These are phyloP conservation scores for Cliona cf. orientalis DNA, from an alignment of 37 sponge, comb jelly and placozoan genomes.

Conservation along the genomic window DNA sequence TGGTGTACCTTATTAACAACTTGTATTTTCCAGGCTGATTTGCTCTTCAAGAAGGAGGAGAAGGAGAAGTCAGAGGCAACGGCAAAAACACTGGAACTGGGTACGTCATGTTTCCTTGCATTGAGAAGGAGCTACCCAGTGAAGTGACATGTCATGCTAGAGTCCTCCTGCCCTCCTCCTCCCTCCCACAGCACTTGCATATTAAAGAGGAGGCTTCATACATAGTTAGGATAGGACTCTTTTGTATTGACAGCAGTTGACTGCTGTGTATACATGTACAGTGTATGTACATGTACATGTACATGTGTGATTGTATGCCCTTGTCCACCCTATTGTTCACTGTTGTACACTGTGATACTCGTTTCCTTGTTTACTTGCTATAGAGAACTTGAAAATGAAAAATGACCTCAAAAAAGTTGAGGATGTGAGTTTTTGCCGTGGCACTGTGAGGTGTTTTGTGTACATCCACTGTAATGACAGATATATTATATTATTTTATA, in stretches of 20 bases:
- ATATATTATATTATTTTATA: background rate
- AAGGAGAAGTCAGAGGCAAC: conserved; percentile 87
- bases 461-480: background rate
- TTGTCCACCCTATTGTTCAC: background rate
- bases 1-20: too few species aligned
- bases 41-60: conserved; percentile 86
- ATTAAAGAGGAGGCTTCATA: too few species aligned
- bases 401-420: conserved; percentile 75
- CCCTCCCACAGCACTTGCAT: too few species aligned
- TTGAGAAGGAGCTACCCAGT: too few species aligned
- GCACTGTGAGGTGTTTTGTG: background rate
- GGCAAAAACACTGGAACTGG: conserved; percentile 60
- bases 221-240: too few species aligned
- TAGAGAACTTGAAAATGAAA: conserved; percentile 68
- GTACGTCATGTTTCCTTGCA: conserved; percentile 21
- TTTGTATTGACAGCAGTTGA: too few species aligned
- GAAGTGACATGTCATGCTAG: too few species aligned
- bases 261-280: background rate
- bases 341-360: too few species aligned
- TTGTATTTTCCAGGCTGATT: conserved; percentile 71
- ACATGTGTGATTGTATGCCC: background rate
- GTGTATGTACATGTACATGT: background rate
- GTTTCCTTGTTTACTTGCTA: background rate
- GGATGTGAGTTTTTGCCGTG: conserved; percentile 39
- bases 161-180: too few species aligned